phyloP scores from a whole-genome alignment of 2,113 vertebrate genomes.

The Salminus brasiliensis region DNA sequence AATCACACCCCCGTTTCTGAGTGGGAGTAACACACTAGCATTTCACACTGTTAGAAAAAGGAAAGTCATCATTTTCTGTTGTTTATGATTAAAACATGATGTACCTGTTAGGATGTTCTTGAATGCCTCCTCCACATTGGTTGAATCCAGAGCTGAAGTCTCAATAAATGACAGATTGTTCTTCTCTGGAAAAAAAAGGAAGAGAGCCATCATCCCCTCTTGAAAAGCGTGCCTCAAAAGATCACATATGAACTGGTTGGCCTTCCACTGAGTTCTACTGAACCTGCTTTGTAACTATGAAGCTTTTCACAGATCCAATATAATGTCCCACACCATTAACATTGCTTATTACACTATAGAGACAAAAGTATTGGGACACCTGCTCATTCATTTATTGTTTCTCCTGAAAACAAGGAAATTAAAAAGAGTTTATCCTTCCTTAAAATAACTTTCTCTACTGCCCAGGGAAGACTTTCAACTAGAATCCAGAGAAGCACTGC shows the following conservation, averaged over 20 bases:
- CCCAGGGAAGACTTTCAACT: no score
- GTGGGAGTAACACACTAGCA: not conserved
- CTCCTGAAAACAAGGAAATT: no score
- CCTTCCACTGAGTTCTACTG: not conserved
- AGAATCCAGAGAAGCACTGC: no score
- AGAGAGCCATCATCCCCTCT: not conserved
- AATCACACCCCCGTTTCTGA: constrained; percentile 4
- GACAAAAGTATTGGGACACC: no score
- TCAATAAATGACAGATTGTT: constrained; percentile 98
- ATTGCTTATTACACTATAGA: no score
- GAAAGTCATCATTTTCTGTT: not conserved
- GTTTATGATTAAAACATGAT: not conserved
- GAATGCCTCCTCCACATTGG: constrained; percentile 99
- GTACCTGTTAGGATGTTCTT: constrained; percentile 98
- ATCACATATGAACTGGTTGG: not conserved
- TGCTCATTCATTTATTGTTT: no score
- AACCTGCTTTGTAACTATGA: no score
- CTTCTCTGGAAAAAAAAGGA: constrained; percentile 82
- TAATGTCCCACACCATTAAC: no score
- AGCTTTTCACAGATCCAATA: no score
- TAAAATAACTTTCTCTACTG: no score
- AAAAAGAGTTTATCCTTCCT: no score
- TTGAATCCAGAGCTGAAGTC: constrained; percentile 97
- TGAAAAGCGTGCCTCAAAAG: not conserved
- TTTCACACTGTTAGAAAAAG: not conserved